Evolutionary conservation across 1,140 invertebrate genomes (phyloP), one percentile per base, ranked within the genome.

Genomic region (Temnothorax curvispinosus): DNA sequence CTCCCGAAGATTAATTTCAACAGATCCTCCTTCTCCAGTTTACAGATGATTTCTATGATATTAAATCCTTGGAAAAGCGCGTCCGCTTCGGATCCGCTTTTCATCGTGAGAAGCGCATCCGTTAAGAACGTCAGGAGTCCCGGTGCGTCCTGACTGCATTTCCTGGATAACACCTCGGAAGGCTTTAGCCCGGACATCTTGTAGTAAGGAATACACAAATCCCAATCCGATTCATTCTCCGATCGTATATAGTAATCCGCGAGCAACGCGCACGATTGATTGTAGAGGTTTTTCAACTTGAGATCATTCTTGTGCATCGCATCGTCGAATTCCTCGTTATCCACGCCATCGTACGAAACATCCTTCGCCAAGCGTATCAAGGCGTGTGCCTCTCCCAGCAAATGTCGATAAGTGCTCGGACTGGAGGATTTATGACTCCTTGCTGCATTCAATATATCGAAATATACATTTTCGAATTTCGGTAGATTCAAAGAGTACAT

Each of bases 301-400:
- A 76, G 15, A 11, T 94, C 94, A 58, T 92, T 93, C 56, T 93
- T 91, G 21, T 84, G 84, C 50, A 92, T 91, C 6, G 93, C 88
- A 41, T 91, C 93, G 3, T 82, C 91, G 21, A 90, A 47, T 15
- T 90, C 78, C 3, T 91, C 47, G 67, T 88, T 85, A 15, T 88
- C 38, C 13, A 54, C 35, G 11, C 47, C 11, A 67, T 89, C 93
- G 87, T 89, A 92, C 78, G 76, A 74, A 0, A 95, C 58, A 15
- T 96, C 93, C 44, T 96, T 94, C 0, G 94, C 91, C 21, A 96
- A 94, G 74, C 96, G 94, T 69, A 97, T 93, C 77, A 97, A 96
- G 81, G 97, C 95, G 90, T 97, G 97, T 18, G 96, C 97, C 93
- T 97, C 97, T 85, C 96, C 96, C 47, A 97, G 91, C 41, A 97